A percentile compares a stretch with the other conserved stretches of the same genome.
These are phyloP conservation scores for Cryptoblepharus egeriae DNA, from an alignment of 2,797 vertebrate genomes.

Conservation along the genomic window DNA sequence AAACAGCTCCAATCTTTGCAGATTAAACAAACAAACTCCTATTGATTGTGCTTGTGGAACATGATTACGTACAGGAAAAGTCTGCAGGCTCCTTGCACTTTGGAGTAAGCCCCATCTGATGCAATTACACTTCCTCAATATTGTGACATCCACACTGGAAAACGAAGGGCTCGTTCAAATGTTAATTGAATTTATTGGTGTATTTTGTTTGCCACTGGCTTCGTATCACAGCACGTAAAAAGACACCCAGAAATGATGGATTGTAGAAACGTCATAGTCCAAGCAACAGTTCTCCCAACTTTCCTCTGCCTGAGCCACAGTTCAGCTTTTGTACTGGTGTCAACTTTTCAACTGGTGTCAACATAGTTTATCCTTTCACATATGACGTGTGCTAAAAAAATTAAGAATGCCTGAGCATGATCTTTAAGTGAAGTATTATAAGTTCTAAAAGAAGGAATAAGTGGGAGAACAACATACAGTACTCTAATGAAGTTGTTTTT, in stretches of 20 bases:
- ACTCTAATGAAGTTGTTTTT: too few species aligned
- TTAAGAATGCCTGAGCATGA: too few species aligned
- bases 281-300: neutral
- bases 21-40: neutral
- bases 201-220: constrained; percentile 33
- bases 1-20: neutral
- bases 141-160: neutral
- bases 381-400: too few species aligned
- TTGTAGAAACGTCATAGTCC: neutral
- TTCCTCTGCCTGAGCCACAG: neutral
- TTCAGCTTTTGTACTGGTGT: neutral
- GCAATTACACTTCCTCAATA: neutral
- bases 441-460: too few species aligned
- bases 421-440: too few species aligned
- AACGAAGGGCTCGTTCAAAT: constrained; percentile 25
- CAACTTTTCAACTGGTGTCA: neutral
- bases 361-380: too few species aligned
- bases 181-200: constrained; percentile 34
- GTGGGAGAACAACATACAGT: too few species aligned
- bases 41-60: constrained; percentile 13
- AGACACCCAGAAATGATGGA: neutral
- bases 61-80: neutral
- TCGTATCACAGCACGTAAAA: constrained; percentile 15
- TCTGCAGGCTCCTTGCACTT: neutral
- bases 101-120: neutral